Evolutionary conservation across 2,888 invertebrate genomes (phyloP), one percentile per base, ranked within the genome.

Genomic region (Drosophila anomalata): DNA sequence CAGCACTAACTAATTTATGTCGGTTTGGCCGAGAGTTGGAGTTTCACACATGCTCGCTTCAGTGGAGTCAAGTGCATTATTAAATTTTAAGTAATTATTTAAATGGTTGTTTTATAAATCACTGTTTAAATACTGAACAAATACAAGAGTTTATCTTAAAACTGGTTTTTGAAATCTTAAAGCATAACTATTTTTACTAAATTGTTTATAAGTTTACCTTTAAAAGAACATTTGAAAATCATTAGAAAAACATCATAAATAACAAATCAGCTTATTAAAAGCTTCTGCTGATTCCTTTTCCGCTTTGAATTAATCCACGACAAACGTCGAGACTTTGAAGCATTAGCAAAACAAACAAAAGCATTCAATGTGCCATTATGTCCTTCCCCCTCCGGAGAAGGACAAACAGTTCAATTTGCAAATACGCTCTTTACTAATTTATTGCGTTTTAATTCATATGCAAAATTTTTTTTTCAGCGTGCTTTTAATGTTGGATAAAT

Each of bases 201-300:
- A 3, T 22, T 22, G 22, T 4, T 0, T 24, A 4, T 24, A 5
- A 24, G 4, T 4, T 24, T 24, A 24, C 22, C 20, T 42, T 20
- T 20, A 20, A 8, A 20, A 22, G 12, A 1, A 60, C 59, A 62
- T 73, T 54, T 31, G 72, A 68, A 67, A 73, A 80, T 83, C 88
- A 87, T 74, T 84, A 62, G 61, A 48, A 73, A 78, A 79, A 80
- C 77, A 84, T 86, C 65, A 89, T 90, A 78, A 90, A 89, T 90
- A 89, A 82, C 84, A 88, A 82, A 90, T 87, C 75, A 81, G 88
- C 88, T 89, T 89, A 88, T 83, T 83, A 87, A 87, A 78, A 85
- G 90, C 61, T 47, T 57, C 47, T 46, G 62, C 42, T 44, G 63
- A 33, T 42, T 63, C 50, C 31, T 56, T n/a, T 46, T 59, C 17